Base-by-base conservation (phyloP, 2,888 invertebrate species). In the Clepsis dumicolana region DNA sequence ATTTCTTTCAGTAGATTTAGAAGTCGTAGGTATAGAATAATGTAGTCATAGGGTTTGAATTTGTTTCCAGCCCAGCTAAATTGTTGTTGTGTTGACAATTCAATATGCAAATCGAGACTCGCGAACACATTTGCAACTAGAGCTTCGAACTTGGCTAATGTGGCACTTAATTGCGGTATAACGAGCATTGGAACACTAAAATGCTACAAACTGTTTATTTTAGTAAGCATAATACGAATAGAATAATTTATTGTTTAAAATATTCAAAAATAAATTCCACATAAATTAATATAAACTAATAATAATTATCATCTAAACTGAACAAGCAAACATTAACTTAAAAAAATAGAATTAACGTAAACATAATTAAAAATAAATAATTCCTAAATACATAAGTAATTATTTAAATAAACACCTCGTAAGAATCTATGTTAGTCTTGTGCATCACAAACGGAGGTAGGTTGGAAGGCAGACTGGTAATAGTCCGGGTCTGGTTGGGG, bases 401-500 rank as follows among this genome's bases (percentile, higher is more conserved):
- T 7, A 18, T 44, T 18, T 4, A 48, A 48, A 48, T 21, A 48
- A 48, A 21, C 21, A 44, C 18, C 7, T 12, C 4, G 16, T 7
- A 18, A 5, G 4, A 21, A 12, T 48, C n/a, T 21, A 12, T 48
- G 21, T 48, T 48, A 12, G 21, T 2, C 21, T 50, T 50, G 18
- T 24, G 29, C 62, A 50, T 56, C 57, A 50, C 12, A 38, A 60
- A 16, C n/a, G 2, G 21, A 18, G 5, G 12, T 27, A 4, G 29
- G 35, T 41, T 7, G 60, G 52, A 24, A 27, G 16, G 4, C 7
- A 53, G 53, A 53, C 53, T 38, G n/a, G 60, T 65, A 65, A 21
- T 65, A 52, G 0, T 1, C 29, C 29, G 65, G 65, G 12, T 65
- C 65, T 4, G 65, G 65, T 38, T 65, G 65, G 4, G 65, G 65